Conservation (phyloP, 2,113 vertebrate genomes). For the Apistogramma diplotaenia region DNA sequence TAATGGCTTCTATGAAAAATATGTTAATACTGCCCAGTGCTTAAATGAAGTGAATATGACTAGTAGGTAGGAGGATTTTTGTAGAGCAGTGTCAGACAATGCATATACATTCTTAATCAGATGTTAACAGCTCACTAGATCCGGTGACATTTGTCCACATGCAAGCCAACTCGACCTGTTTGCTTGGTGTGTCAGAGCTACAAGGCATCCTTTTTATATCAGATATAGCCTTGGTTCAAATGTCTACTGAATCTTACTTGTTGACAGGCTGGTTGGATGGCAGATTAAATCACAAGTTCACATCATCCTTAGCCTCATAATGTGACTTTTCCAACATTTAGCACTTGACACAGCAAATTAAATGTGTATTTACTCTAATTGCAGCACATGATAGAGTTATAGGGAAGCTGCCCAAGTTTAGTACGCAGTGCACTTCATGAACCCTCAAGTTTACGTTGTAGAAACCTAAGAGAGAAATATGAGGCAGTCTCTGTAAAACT, state of each 20-base stretch:
- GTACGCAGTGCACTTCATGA: slow-evolving; percentile 30
- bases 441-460: slow-evolving; percentile 39
- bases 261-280: background rate
- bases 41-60: no score
- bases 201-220: background rate
- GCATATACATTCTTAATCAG: background rate
- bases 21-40: no score
- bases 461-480: slow-evolving; percentile 41
- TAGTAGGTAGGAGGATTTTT: background rate
- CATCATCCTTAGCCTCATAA: background rate
- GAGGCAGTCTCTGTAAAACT: slow-evolving; percentile 36
- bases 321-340: background rate
- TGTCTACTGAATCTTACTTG: background rate
- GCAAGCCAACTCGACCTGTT: background rate
- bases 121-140: background rate
- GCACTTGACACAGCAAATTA: background rate
- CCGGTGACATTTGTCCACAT: background rate
- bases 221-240: background rate
- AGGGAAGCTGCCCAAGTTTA: background rate
- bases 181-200: background rate
- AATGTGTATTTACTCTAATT: background rate
- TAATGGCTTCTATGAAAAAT: no score
- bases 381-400: background rate
- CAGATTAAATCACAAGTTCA: background rate
- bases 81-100: background rate